These are phyloP conservation scores for Iselma pallidipennis DNA, from an alignment of 2,888 invertebrate genomes.

Conservation along the genomic window DNA sequence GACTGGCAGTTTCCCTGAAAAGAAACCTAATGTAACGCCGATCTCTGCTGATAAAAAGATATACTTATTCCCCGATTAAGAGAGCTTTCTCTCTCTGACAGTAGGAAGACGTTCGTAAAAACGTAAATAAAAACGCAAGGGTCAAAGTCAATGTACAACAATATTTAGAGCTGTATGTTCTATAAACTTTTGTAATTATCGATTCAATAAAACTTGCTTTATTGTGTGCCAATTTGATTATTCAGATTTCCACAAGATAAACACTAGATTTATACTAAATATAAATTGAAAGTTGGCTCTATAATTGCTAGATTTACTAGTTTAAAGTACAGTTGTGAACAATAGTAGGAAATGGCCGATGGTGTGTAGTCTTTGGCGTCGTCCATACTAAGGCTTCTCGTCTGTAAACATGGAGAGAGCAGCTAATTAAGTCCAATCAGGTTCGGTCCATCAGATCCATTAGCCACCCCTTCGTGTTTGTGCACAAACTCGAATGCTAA, in stretches of 20 bases:
- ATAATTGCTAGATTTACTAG: background rate
- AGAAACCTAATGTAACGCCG: no score
- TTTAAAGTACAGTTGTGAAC: conserved; percentile 6
- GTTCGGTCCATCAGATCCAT: conserved; percentile 60
- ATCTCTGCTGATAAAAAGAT: no score
- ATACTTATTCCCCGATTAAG: no score
- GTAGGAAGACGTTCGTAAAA: no score
- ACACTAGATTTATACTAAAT: conserved; percentile 2
- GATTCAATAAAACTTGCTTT: no score
- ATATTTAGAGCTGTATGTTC: no score
- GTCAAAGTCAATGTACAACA: no score
- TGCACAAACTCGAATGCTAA: conserved; percentile 56
- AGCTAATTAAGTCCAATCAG: conserved; percentile 66
- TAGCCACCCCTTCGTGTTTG: conserved; percentile 57
- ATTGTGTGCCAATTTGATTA: background rate
- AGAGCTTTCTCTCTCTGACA: no score
- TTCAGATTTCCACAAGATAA: conserved; percentile 5
- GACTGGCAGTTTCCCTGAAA: no score
- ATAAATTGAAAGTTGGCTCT: conserved; percentile 1
- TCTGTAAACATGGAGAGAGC: conserved; percentile 54
- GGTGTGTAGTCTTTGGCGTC: conserved; percentile 20
- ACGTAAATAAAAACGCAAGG: no score
- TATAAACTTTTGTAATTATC: background rate
- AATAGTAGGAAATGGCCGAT: conserved; percentile 6
- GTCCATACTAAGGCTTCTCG: conserved; percentile 33